phyloP scores from a whole-genome alignment of 2,888 invertebrate genomes.

The Cantharis flavilabris region DNA sequence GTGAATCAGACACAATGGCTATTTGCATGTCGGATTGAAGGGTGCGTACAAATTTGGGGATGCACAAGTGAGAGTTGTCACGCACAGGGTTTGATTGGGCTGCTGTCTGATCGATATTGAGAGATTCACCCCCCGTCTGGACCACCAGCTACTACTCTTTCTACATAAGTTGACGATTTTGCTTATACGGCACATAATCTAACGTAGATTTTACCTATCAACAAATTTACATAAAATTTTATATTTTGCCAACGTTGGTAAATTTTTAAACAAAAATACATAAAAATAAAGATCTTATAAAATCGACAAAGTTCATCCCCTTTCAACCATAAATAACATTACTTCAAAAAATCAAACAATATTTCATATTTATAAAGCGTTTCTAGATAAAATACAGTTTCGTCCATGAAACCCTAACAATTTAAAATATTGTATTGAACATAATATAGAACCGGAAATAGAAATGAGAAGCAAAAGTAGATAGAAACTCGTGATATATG shows the following conservation, averaged over 20 bases:
- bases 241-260: background rate
- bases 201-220: constrained; percentile 10
- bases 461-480: constrained; percentile 13
- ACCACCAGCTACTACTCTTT: constrained; percentile 50
- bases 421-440: constrained; percentile 28
- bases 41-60: constrained; percentile 16
- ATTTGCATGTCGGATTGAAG: constrained; percentile 25
- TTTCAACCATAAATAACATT: constrained; percentile 25
- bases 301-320: constrained; percentile 20
- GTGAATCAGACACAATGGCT: constrained; percentile 6
- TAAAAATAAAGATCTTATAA: background rate
- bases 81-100: constrained; percentile 58
- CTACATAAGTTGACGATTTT: constrained; percentile 45
- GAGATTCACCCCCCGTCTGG: constrained; percentile 54
- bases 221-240: background rate
- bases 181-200: constrained; percentile 13
- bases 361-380: constrained; percentile 32
- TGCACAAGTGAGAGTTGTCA: constrained; percentile 45
- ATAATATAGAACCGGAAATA: constrained; percentile 29
- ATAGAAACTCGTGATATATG: constrained; percentile 26
- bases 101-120: constrained; percentile 55
- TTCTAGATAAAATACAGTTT: constrained; percentile 25
- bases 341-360: constrained; percentile 32
- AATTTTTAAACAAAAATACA: background rate
- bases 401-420: constrained; percentile 24